These are phyloP conservation scores for Ranitomeya imitator DNA, from an alignment of 2,113 vertebrate species.

Conservation along the genomic window DNA sequence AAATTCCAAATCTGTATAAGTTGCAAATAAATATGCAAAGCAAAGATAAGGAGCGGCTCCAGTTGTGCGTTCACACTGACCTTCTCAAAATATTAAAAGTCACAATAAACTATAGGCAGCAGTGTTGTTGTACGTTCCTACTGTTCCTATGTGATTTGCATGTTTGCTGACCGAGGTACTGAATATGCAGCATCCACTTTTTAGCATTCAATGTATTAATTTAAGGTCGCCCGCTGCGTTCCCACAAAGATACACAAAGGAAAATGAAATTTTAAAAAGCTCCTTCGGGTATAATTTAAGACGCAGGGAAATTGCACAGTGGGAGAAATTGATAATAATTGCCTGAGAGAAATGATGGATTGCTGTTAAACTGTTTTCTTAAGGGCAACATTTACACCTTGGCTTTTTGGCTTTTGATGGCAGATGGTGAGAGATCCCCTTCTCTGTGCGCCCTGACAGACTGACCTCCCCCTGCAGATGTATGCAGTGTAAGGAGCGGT, in stretches of 20 bases:
- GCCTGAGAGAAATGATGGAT: conserved; percentile 68
- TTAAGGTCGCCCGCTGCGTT: conserved; percentile 4
- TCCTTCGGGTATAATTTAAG: conserved; percentile 37
- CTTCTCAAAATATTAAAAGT: conserved; percentile 7
- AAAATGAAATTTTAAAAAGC: conserved; percentile 40
- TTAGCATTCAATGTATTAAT: conserved; percentile 61
- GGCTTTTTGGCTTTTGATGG: conserved; percentile 66
- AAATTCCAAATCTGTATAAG: conserved; percentile 20
- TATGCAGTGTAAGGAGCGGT: conserved; percentile 71
- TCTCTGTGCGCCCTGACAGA: conserved; percentile 72
- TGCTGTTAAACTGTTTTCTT: conserved; percentile 64
- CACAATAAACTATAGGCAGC: neutral
- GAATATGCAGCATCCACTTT: conserved; percentile 42
- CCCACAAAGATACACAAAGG: conserved; percentile 28
- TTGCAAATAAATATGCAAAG: conserved; percentile 18
- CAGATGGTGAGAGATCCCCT: conserved; percentile 87
- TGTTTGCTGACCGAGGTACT: conserved; percentile 50
- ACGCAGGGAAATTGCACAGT: conserved; percentile 60
- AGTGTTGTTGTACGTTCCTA: neutral
- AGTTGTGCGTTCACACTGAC: neutral
- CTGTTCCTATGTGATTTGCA: conserved; percentile 41
- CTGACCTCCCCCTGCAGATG: conserved; percentile 82
- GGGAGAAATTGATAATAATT: conserved; percentile 66
- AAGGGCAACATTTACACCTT: conserved; percentile 60
- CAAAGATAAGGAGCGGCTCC: neutral